phyloP scores from a whole-genome alignment of 30 jellyfish, hydroid and myxozoan species.

The Pelagia noctiluca region DNA sequence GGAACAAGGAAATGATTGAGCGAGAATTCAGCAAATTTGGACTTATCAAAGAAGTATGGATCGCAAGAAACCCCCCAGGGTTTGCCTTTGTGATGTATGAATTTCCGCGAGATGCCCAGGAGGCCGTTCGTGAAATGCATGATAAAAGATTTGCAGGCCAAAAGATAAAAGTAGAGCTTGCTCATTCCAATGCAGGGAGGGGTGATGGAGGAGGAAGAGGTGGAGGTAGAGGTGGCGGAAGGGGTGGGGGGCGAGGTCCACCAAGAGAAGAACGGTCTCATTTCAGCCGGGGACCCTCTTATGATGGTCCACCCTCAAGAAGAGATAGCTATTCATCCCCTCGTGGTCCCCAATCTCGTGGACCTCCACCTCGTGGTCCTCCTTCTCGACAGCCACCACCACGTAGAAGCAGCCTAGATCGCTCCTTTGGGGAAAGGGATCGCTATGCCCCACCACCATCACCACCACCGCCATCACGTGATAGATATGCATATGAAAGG shows the following conservation, averaged over 20 bases:
- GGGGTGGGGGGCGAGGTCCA: slow-evolving; percentile 1
- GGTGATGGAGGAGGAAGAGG: slow-evolving; percentile 32
- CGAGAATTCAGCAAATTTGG: slow-evolving; percentile 79
- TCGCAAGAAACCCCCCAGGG: slow-evolving; percentile 91
- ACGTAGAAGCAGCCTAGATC: background rate
- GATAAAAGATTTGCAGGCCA: slow-evolving; percentile 68
- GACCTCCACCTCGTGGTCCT: slow-evolving; percentile 52
- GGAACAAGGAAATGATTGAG: slow-evolving; percentile 52
- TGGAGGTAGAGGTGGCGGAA: slow-evolving; percentile 17
- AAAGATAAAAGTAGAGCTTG: slow-evolving; percentile 56
- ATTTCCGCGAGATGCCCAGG: slow-evolving; percentile 68
- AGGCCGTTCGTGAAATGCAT: slow-evolving; percentile 72
- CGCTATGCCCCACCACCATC: background rate
- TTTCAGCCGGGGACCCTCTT: background rate
- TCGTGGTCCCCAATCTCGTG: slow-evolving; percentile 1
- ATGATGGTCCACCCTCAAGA: background rate
- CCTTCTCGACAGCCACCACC: background rate
- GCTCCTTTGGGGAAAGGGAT: background rate
- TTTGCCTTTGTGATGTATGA: slow-evolving; percentile 72
- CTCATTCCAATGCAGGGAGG: slow-evolving; percentile 33
- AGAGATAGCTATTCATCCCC: background rate
- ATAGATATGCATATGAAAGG: slow-evolving; percentile 32
- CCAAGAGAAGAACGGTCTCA: background rate
- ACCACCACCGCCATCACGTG: slow-evolving; percentile 24
- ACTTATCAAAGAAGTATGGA: slow-evolving; percentile 70